A percentile compares a stretch with the other conserved stretches of the same genome.
These are phyloP conservation scores for Borostomias antarcticus DNA, from an alignment of 2,797 vertebrate species.

Conservation along the genomic window DNA sequence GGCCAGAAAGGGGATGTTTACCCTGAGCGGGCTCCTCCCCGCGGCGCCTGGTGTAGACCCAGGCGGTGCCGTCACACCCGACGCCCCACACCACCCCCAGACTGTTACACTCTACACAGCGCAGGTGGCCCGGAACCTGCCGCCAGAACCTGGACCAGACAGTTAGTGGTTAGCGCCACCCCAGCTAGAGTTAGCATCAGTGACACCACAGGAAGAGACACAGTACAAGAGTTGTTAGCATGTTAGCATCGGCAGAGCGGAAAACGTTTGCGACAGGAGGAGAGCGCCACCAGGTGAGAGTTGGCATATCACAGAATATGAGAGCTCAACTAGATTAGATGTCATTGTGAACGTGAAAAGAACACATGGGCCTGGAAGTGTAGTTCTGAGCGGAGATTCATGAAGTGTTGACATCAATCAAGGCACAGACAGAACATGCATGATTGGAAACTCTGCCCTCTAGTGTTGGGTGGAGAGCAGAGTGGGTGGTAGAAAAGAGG, in stretches of 20 bases:
- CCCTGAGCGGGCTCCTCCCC: slow-evolving; percentile 83
- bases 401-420: not conserved
- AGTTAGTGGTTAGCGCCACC: slow-evolving; percentile 41
- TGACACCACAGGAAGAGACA: slow-evolving; percentile 12
- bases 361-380: no score
- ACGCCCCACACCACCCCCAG: slow-evolving; percentile 93
- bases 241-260: slow-evolving; percentile 8
- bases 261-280: not conserved
- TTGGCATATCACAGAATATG: not conserved
- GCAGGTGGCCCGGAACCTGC: slow-evolving; percentile 93
- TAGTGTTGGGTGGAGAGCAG: not conserved
- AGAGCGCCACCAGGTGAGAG: not conserved
- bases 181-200: slow-evolving; percentile 43
- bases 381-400: not conserved
- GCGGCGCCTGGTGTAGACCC: slow-evolving; percentile 86
- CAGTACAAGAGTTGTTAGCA: slow-evolving; percentile 20
- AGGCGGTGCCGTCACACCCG: slow-evolving; percentile 90
- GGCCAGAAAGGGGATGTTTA: slow-evolving; percentile 63
- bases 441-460: not conserved
- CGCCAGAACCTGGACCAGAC: slow-evolving; percentile 91
- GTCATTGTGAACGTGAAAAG: not conserved
- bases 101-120: slow-evolving; percentile 87
- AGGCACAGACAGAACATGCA: not conserved
- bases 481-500: not conserved
- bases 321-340: not conserved